Conservation (phyloP, 2,888 invertebrate genomes). For the Lutraria lutraria region DNA sequence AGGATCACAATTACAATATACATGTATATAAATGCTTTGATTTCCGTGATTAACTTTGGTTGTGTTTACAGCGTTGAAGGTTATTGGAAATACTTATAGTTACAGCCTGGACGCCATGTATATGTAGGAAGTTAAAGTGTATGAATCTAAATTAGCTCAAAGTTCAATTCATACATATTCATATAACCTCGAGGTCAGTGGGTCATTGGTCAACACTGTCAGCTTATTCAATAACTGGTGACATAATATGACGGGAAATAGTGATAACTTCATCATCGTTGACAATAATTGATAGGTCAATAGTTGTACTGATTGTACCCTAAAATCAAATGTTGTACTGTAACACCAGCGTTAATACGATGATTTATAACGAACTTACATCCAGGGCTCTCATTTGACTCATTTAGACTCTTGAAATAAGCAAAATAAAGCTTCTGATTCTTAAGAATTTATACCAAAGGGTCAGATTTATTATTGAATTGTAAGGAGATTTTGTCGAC, state of each 20-base stretch:
- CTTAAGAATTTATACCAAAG: too few species aligned
- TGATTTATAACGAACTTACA: background rate
- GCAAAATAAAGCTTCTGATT: too few species aligned
- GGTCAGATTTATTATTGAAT: too few species aligned
- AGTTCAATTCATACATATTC: background rate
- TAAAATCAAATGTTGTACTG: background rate
- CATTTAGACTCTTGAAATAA: too few species aligned
- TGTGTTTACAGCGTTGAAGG: too few species aligned
- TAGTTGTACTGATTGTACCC: background rate
- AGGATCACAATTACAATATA: too few species aligned
- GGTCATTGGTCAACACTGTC: background rate
- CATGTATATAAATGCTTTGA: too few species aligned
- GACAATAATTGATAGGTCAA: background rate
- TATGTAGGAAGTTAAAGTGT: background rate
- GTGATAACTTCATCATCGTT: background rate
- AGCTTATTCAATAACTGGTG: background rate
- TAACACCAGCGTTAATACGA: background rate
- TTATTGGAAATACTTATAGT: too few species aligned
- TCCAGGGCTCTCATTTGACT: too few species aligned
- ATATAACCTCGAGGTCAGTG: background rate
- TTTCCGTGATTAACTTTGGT: too few species aligned
- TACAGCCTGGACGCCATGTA: background rate
- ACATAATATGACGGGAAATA: background rate
- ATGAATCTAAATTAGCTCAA: background rate
- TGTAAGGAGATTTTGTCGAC: too few species aligned